These are phyloP conservation scores for Holacanthus passer DNA, from an alignment of 2,113 vertebrate species.

Conservation along the genomic window DNA sequence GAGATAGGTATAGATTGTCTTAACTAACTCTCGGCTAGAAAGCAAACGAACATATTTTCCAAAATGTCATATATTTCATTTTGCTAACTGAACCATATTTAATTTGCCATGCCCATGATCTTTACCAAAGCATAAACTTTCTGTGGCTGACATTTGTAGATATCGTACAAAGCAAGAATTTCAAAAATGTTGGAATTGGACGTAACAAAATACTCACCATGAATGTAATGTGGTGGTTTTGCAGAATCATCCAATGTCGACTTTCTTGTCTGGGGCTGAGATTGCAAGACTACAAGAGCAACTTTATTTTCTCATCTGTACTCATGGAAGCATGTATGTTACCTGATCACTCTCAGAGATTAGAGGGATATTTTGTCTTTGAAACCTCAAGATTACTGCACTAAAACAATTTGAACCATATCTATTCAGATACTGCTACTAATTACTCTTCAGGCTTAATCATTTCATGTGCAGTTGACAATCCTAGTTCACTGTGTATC, in stretches of 20 bases:
- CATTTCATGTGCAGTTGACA: background rate
- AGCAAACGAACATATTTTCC: background rate
- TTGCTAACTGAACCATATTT: background rate
- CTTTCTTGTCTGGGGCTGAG: background rate
- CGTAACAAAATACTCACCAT: background rate
- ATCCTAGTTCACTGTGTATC: slow-evolving; percentile 3
- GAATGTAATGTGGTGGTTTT: background rate
- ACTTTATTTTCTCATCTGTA: background rate
- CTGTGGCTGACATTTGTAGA: background rate
- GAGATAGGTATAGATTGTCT: no score
- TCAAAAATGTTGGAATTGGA: slow-evolving; percentile 8
- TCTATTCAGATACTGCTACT: no score
- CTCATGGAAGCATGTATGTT: slow-evolving; percentile 1
- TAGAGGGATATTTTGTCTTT: slow-evolving; percentile 9
- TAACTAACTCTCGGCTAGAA: no score
- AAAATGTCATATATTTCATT: background rate
- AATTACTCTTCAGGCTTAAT: no score
- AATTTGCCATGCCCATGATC: background rate
- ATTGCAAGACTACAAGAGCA: slow-evolving; percentile 10
- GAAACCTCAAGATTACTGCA: background rate
- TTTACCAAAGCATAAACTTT: background rate
- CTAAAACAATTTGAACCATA: no score
- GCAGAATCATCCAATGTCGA: background rate
- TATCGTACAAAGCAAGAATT: background rate
- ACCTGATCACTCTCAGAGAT: slow-evolving; percentile 2